A percentile compares a stretch with the other conserved stretches of the same genome.
Conservation (phyloP, 2,797 vertebrate genomes). For the Artibeus jamaicensis region DNA sequence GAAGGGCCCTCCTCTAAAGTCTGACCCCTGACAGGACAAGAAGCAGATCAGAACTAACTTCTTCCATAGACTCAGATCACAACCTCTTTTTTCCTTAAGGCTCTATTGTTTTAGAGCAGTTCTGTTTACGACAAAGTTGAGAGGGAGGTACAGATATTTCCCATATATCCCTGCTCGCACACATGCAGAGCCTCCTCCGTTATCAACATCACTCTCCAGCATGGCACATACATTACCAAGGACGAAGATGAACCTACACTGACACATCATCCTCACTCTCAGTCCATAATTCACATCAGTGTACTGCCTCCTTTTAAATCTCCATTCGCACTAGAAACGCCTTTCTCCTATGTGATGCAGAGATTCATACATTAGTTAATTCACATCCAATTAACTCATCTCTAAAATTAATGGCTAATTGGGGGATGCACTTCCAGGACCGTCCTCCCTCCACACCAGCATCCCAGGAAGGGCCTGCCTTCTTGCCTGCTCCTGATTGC, state of each 20-base stretch:
- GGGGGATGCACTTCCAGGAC: not conserved
- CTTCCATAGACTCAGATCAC: not conserved
- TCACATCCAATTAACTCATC: not conserved
- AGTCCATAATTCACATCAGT: not conserved
- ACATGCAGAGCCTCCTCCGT: too few species aligned
- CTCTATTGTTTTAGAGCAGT: not conserved
- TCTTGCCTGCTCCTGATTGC: not conserved
- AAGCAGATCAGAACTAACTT: not conserved
- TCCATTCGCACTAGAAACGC: not conserved
- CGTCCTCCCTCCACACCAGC: not conserved
- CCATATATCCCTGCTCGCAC: too few species aligned
- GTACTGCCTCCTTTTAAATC: not conserved
- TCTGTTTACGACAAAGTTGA: not conserved
- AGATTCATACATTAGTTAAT: not conserved
- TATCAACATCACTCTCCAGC: not conserved
- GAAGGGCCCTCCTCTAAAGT: not conserved
- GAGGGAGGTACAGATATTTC: not conserved
- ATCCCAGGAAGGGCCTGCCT: not conserved
- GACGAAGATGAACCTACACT: not conserved
- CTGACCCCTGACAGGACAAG: not conserved
- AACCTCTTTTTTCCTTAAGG: not conserved
- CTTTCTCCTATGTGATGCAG: not conserved
- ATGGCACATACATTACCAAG: not conserved
- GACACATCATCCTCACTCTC: too few species aligned
- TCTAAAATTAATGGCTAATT: not conserved